Evolutionary conservation across 2,888 invertebrate genomes (phyloP), one percentile per base, ranked within the genome.

Genomic region (Melieria crassipennis): DNA sequence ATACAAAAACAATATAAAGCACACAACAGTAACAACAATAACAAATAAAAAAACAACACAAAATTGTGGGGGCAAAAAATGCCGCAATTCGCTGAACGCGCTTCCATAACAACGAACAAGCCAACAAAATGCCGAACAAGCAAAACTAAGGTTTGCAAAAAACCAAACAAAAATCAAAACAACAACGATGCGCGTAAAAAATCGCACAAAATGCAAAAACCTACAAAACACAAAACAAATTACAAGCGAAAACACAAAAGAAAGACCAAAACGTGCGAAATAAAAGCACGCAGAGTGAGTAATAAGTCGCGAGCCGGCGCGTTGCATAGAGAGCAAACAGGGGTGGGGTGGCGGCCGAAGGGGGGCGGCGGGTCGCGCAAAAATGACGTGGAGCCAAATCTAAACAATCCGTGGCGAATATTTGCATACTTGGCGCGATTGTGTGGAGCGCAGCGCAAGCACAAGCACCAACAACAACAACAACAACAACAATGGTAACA

Each of bases 251-350:
- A 30, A 30, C 30, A 30, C 30, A 30, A 30, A 30, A 30, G 30
- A 30, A 30, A 30, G 1, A 30, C 30, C 3, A 30, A 30, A 30
- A 30, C 30, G 30, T 30, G 30, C 30, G 55, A 67, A 69, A 55
- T 62, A 72, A 66, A 65, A 72, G 50, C 69, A 62, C 55, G 30
- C 30, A 46, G 65, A 65, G 57, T 45, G 42, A 30, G 52, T 52
- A 52, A 52, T 52, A 52, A 52, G 11, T n/a, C 13, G 11, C 13
- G 52, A 11, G 13, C 11, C n/a, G n/a, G 13, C 13, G 13, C 13
- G 11, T 13, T 52, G 52, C 52, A 52, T 52, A 52, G 52, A 52
- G 52, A n/a, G 52, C 13, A 52, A 52, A 52, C 11, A 7, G 1
- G 6, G 4, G 9, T 4, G 13, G n/a, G 74, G 72, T 71, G 65